A percentile compares a stretch with the other conserved stretches of the same genome.
Evolutionary conservation across 2,113 vertebrate species (phyloP).

Genomic region (Diadophis punctatus): DNA sequence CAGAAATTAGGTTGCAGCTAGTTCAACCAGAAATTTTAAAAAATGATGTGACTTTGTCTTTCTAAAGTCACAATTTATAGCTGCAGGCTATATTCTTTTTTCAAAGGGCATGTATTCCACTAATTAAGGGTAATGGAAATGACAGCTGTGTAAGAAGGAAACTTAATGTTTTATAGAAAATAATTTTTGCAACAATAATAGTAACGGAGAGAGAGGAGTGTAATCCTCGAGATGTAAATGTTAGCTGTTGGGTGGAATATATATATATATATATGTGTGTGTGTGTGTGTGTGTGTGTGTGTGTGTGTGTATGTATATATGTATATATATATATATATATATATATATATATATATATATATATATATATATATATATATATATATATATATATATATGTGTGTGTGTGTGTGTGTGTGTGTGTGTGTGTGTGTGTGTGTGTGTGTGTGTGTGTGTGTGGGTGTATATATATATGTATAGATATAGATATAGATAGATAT

Average conservation of each 20-base stretch:
- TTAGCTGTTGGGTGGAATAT: not conserved
- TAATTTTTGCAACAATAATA: slow-evolving; percentile 35
- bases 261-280: not conserved
- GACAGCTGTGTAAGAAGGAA: slow-evolving; percentile 33
- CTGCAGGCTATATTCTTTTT: slow-evolving; percentile 43
- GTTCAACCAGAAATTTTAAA: slow-evolving; percentile 47
- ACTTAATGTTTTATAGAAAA: slow-evolving; percentile 44
- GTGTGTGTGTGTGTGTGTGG: too few relatives aligned
- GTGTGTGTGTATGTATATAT: too few relatives aligned
- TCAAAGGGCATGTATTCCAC: slow-evolving; percentile 45
- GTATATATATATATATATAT: too few relatives aligned
- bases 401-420: too few relatives aligned
- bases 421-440: too few relatives aligned
- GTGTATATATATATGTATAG: too few relatives aligned
- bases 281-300: too few relatives aligned
- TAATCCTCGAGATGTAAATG: not conserved
- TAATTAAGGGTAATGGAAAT: slow-evolving; percentile 58
- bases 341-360: too few relatives aligned
- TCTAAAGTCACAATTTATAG: slow-evolving; percentile 52
- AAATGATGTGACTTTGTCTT: slow-evolving; percentile 53
- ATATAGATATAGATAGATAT: too few relatives aligned
- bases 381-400: too few relatives aligned
- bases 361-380: too few relatives aligned
- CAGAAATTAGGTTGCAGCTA: slow-evolving; percentile 31
- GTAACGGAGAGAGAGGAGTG: slow-evolving; percentile 14